Base-by-base conservation (phyloP, 2,797 vertebrate species). In the Spinus olivaceus region DNA sequence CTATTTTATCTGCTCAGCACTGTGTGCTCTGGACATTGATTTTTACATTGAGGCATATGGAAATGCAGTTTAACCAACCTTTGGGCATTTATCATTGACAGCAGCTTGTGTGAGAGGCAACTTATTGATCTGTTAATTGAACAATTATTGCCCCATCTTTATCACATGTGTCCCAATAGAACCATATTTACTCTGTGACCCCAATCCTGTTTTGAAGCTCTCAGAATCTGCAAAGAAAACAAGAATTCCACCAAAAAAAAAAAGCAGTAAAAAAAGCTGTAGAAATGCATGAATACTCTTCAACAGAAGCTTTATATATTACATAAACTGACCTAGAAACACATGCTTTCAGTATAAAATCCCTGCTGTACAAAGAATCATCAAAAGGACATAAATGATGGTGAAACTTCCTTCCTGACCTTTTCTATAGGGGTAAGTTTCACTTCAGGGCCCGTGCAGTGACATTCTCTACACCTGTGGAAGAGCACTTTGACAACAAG, bases 121-220 rank as follows among this genome's bases (percentile, higher is more conserved):
- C 37, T 84, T 94, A 97, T 39, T 71, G 95, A 96, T 96, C 64
- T 93, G 39, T 90, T 97, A 95, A 96, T 76, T 90, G 76, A 95
- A 78, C 44, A 94, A 14, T 91, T 81, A 63, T 88, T 79, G 42
- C 19, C 85, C 19, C 50, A 30, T 88, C 50, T 92, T 93, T 88
- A 80, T 71, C 60, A 79, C 3, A 2, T n/a, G 9, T 41, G 41
- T 30, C 33, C 46, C 66, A 66, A 28, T 56, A 41, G 78, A 85
- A 64, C 16, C 28, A 25, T 20, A 47, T 80, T 81, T 56, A 67
- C 7, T 65, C 59, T 80, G n/a, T 85, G 64, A 81, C n/a, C 39
- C 66, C 50, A 82, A 74, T 56, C 21, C 30, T 66, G 27, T 53
- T 82, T 18, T 57, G n/a, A 70, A 89, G 57, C 21, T 18, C 51